Evolutionary conservation across 2,797 vertebrate genomes (phyloP).

Genomic region (Benthosema pterotum): DNA sequence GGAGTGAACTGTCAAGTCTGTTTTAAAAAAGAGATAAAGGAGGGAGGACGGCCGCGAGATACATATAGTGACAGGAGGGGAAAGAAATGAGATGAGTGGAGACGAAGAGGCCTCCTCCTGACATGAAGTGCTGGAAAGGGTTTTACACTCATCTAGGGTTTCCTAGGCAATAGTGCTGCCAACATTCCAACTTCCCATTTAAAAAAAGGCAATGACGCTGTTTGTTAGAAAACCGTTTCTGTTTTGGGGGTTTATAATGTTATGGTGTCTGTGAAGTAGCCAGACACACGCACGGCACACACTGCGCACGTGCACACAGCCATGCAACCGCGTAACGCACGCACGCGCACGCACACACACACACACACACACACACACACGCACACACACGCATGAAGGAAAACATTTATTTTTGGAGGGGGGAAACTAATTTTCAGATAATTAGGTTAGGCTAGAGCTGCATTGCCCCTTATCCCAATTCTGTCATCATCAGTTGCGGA

Average conservation of each 20-base stretch:
- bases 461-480: constrained; percentile 30
- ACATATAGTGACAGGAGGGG: not conserved
- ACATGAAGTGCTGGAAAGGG: constrained; percentile 11
- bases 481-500: constrained; percentile 54
- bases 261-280: not conserved
- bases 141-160: constrained; percentile 32
- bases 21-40: not conserved
- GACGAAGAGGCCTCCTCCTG: not conserved
- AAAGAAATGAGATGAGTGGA: not conserved
- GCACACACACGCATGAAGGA: constrained; percentile 5
- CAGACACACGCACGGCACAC: no score
- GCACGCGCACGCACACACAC: not conserved
- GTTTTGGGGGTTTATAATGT: constrained; percentile 4
- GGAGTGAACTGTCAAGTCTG: not conserved
- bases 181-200: constrained; percentile 30
- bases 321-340: not conserved
- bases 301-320: constrained; percentile 6
- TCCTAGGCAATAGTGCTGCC: constrained; percentile 7
- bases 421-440: constrained; percentile 47
- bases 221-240: constrained; percentile 15
- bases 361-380: not conserved
- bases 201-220: constrained; percentile 13
- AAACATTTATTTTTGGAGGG: constrained; percentile 12
- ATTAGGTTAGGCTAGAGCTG: constrained; percentile 39
- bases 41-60: not conserved